Percentiles rank a stretch among this genome's conserved stretches.
Evolutionary conservation across 2,888 invertebrate genomes (phyloP).

Genomic region (Seira musarum): DNA sequence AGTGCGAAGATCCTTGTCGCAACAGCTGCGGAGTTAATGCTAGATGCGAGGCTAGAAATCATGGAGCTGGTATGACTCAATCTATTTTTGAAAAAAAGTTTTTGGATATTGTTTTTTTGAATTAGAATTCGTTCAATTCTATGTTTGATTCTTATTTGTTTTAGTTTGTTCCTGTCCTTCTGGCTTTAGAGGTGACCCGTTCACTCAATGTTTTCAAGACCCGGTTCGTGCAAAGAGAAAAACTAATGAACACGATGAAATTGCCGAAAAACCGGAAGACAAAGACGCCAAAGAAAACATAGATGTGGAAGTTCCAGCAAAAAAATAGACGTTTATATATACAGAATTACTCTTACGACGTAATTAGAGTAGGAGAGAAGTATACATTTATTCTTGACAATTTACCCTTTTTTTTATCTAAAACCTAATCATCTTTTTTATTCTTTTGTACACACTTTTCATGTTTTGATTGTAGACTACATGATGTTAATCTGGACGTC

Average conservation of each 20-base stretch:
- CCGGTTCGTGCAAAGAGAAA: conserved; percentile 66
- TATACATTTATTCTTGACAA: too few species aligned
- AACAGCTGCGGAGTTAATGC: conserved; percentile 80
- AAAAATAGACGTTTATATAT: too few species aligned
- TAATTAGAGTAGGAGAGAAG: too few species aligned
- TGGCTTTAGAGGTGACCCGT: conserved; percentile 69
- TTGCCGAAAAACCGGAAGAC: conserved; percentile 30
- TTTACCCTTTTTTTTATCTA: too few species aligned
- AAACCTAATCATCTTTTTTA: too few species aligned
- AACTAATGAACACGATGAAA: conserved; percentile 41
- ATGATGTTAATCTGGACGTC: too few species aligned
- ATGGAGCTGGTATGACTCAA: conserved; percentile 67
- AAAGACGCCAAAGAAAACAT: too few species aligned
- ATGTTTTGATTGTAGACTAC: too few species aligned
- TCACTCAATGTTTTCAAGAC: conserved; percentile 68
- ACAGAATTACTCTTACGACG: too few species aligned
- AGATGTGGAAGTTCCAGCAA: conserved; percentile 43
- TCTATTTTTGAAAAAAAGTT: conserved; percentile 43
- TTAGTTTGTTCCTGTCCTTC: conserved; percentile 63
- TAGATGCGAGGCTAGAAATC: conserved; percentile 71
- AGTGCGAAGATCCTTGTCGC: conserved; percentile 73
- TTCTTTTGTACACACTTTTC: too few species aligned
- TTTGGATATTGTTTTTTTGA: conserved; percentile 16
- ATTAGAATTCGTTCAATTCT: conserved; percentile 38
- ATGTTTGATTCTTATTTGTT: conserved; percentile 56